Evolutionary conservation across 2,113 vertebrate species (phyloP), one percentile per base, ranked within the genome.

Genomic region (Callipepla californica): DNA sequence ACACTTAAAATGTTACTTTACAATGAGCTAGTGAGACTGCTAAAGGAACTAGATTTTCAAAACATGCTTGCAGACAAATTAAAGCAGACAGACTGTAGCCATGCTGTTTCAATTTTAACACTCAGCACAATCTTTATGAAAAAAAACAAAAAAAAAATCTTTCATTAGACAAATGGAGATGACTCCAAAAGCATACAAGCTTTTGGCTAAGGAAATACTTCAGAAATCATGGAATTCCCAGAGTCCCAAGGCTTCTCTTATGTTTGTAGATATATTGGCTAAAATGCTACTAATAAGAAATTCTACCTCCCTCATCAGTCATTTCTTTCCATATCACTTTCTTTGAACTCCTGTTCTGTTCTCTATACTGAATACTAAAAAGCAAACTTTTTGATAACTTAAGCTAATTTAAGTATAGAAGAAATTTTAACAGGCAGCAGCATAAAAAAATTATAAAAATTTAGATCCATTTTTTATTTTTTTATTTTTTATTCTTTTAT

Each of bases 241-340:
- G 8, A 38, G 7, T 34, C 13, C 19, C 55, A 73, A 89, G 42
- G 5, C 18, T 50, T 77, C 25, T 77, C 28, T 42, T 23, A 65
- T 84, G 55, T 77, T 13, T 83, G 67, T 23, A 21, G 2, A 2
- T 30, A 20, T 44, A 73, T 48, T 61, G 8, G 7, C 44, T 61
- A 28, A 8, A 87, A 30, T 47, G 2, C 7, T 44, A 62, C 32
- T 40, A 77, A 5, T 36, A 55, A 57, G 80, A 92, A 90, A 51
- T 66, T 7, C 7, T 65, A 63, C 17, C 11, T 48, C 23, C 17
- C 9, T 48, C 32, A n/a, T 0, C 0, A 72, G 87, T 28, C 2
- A 28, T 44, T 76, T 79, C 3, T 85, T 75, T 53, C 7, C 7
- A 19, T 5, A 28, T 28, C 14, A 28, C 26, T 53, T 53, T n/a